Evolutionary conservation across 2,113 vertebrate species (phyloP).

Genomic region (Typhlomys cinereus): DNA sequence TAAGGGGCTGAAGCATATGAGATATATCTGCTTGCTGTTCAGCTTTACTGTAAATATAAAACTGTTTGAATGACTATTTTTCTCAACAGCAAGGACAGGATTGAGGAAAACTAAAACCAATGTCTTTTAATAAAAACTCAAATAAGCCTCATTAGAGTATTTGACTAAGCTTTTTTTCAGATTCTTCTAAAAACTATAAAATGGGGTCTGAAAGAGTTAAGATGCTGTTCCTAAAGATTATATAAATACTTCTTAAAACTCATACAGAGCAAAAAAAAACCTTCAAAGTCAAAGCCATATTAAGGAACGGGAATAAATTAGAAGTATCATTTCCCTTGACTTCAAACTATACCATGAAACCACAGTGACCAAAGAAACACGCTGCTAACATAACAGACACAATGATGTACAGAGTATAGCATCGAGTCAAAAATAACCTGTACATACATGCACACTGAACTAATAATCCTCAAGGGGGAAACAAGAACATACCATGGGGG

Average conservation of each 20-base stretch:
- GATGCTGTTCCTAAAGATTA: neutral
- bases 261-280: neutral
- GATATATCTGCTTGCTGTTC: neutral
- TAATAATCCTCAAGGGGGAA: neutral
- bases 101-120: neutral
- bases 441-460: no score
- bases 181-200: neutral
- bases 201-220: neutral
- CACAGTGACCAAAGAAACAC: neutral
- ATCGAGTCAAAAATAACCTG: neutral
- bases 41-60: neutral
- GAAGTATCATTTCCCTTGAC: neutral
- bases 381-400: neutral
- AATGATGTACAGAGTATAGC: neutral
- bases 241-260: neutral
- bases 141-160: no score
- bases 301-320: neutral
- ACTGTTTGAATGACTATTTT: neutral
- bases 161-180: neutral
- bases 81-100: neutral
- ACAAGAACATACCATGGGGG: neutral
- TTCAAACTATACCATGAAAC: neutral
- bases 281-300: neutral
- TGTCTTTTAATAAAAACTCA: neutral
- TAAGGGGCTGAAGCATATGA: neutral